Percentiles rank a stretch among this genome's conserved stretches.
Evolutionary conservation across 1,140 invertebrate genomes (phyloP).

Genomic region (Euura saliciscinereae): DNA sequence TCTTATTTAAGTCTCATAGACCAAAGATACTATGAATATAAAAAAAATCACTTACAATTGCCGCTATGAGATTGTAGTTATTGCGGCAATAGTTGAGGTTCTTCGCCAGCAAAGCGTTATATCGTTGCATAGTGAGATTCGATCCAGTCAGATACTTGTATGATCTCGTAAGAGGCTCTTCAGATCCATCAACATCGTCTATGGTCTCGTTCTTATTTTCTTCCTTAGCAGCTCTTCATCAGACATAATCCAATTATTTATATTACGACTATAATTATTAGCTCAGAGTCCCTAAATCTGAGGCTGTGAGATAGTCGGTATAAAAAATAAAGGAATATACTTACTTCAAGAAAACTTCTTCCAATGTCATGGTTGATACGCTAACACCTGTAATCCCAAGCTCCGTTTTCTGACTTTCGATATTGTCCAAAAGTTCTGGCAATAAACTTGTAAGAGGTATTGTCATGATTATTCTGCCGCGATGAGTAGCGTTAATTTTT

Average conservation of each 20-base stretch:
- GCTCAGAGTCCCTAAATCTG: background rate
- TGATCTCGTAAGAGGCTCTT: slow-evolving; percentile 30
- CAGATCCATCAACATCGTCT: slow-evolving; percentile 23
- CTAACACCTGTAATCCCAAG: slow-evolving; percentile 78
- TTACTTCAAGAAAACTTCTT: slow-evolving; percentile 87
- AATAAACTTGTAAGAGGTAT: slow-evolving; percentile 60
- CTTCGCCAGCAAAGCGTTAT: slow-evolving; percentile 42
- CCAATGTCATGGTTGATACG: slow-evolving; percentile 81
- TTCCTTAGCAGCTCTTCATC: background rate
- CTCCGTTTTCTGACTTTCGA: slow-evolving; percentile 66
- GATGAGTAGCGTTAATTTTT: slow-evolving; percentile 41
- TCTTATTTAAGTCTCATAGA: background rate
- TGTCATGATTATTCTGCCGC: slow-evolving; percentile 53
- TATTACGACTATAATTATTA: no score
- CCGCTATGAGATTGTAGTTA: slow-evolving; percentile 37
- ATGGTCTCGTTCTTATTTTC: background rate
- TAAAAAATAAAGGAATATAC: slow-evolving; percentile 20
- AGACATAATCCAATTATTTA: background rate
- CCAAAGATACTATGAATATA: slow-evolving; percentile 15
- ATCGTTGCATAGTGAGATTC: slow-evolving; percentile 37
- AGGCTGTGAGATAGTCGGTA: no score
- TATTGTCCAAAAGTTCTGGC: slow-evolving; percentile 65
- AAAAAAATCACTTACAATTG: slow-evolving; percentile 34
- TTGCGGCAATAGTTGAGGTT: slow-evolving; percentile 47
- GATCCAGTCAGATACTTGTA: slow-evolving; percentile 39